Conservation (phyloP, 2,888 invertebrate species). For the Desoria tigrina region DNA sequence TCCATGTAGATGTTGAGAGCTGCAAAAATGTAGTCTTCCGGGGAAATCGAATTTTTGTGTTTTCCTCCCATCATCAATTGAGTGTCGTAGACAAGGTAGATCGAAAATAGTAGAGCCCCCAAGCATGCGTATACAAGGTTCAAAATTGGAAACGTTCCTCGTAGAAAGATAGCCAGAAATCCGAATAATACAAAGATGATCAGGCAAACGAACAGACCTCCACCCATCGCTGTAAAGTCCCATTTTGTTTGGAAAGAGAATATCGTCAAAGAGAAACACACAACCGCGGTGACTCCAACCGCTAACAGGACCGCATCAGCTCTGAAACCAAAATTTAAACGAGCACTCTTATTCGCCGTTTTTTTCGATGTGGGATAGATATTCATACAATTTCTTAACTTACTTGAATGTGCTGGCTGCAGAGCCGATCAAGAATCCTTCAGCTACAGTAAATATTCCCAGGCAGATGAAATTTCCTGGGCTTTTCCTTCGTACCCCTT, state of each 20-base stretch:
- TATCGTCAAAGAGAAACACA: conserved; percentile 82
- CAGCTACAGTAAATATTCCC: conserved; percentile 79
- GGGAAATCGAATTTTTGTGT: conserved; percentile 85
- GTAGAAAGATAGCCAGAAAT: conserved; percentile 68
- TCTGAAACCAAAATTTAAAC: conserved; percentile 50
- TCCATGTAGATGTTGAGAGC: conserved; percentile 66
- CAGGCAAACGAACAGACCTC: conserved; percentile 73
- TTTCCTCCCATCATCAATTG: conserved; percentile 87
- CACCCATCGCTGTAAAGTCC: conserved; percentile 80
- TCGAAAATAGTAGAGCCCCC: conserved; percentile 83
- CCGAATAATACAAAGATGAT: conserved; percentile 79
- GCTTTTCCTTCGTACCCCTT: conserved; percentile 74
- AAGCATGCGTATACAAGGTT: conserved; percentile 78
- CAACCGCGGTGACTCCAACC: conserved; percentile 80
- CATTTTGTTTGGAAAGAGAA: conserved; percentile 92
- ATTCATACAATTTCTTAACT: background rate
- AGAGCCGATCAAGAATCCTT: conserved; percentile 77
- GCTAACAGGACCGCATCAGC: conserved; percentile 61
- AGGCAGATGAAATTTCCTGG: conserved; percentile 89
- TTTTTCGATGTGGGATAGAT: too few relatives aligned
- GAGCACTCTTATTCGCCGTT: too few relatives aligned
- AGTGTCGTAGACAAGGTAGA: conserved; percentile 90
- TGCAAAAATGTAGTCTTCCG: conserved; percentile 92
- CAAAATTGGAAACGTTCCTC: conserved; percentile 24
- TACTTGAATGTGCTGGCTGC: conserved; percentile 61